These are phyloP conservation scores for Nephila pilipes DNA, from an alignment of 1,140 invertebrate species.

Conservation along the genomic window DNA sequence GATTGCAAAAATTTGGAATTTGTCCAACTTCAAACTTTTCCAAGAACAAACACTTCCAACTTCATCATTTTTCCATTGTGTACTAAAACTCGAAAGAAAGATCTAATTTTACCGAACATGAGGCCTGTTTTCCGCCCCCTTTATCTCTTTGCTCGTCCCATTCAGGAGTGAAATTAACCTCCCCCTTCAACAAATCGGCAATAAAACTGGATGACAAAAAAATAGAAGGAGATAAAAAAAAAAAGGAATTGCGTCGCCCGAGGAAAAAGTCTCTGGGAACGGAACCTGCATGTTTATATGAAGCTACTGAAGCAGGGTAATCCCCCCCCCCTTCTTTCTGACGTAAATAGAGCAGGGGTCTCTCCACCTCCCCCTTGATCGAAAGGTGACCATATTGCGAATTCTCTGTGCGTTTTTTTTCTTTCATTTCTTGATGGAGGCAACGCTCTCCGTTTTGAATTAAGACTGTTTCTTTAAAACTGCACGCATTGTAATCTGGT, in stretches of 20 bases:
- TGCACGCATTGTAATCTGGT: too few species aligned
- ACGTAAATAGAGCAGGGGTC: conserved; percentile 62
- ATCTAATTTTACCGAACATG: too few species aligned
- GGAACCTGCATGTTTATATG: conserved; percentile 68
- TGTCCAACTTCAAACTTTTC: too few species aligned
- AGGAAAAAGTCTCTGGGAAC: conserved; percentile 52
- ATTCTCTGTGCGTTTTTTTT: not conserved
- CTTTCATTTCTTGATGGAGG: not conserved
- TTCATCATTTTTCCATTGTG: too few species aligned
- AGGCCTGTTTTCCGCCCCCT: too few species aligned
- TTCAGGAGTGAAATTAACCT: not conserved
- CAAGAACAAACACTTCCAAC: too few species aligned
- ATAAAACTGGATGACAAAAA: not conserved
- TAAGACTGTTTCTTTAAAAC: too few species aligned
- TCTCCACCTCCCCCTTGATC: not conserved
- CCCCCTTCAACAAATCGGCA: not conserved
- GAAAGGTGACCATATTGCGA: conserved; percentile 47
- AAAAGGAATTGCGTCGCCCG: not conserved
- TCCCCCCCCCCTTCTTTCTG: not conserved
- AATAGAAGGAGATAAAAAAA: not conserved
- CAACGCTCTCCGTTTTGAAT: conserved; percentile 6
- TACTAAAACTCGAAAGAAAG: too few species aligned
- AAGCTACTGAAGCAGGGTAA: conserved; percentile 56
- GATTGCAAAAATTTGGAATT: too few species aligned
- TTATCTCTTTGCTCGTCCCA: not conserved